Base-by-base conservation (phyloP, 2,113 vertebrate genomes). In the Halcyon malimbica region DNA sequence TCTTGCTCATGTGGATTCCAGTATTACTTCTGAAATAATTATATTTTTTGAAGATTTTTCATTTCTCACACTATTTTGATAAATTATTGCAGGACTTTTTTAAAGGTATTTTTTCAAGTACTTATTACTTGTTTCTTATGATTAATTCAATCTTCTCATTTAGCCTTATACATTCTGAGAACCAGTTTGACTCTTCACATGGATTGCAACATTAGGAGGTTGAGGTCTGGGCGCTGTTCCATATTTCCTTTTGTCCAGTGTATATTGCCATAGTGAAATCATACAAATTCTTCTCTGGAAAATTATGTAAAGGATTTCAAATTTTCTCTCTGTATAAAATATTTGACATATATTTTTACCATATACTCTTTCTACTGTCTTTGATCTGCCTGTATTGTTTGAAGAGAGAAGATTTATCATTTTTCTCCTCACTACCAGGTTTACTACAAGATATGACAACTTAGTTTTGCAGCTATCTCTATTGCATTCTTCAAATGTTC, bases 181-280 rank as follows among this genome's bases (percentile, higher is more conserved):
- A 53, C 14, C 50, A 76, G 20, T 31, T 31, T 39, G 23, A 11
- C 16, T 62, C 16, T 48, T 81, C 39, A 42, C 15, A 17, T 37
- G 19, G 33, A 14, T 39, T 71, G 16, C 12, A 53, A 15, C 5
- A 20, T 46, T 60, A 37, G 0, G 0, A 54, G 9, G 11, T 20
- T 67, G n/a, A 74, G 56, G 7, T 90, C 73, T 84, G 41, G 50
- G 24, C 48, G 59, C 5, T 54, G 25, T 75, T 92, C 53, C 6
- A 1, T 68, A 28, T 16, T n/a, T 71, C 14, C 25, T 75, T 94
- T 94, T 64, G 28, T 48, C 51, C 56, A 16, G 11, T 16, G 2
- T 56, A 25, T 51, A 28, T 48, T 86, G 41, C 82, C 82, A 92
- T 79, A 82, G 78, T 63, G 6, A 9, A 26, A 44, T 50, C 7